A percentile compares a stretch with the other conserved stretches of the same genome.
Evolutionary conservation across 2,797 vertebrate genomes (phyloP).

Genomic region (Rhyacichthys aspro): DNA sequence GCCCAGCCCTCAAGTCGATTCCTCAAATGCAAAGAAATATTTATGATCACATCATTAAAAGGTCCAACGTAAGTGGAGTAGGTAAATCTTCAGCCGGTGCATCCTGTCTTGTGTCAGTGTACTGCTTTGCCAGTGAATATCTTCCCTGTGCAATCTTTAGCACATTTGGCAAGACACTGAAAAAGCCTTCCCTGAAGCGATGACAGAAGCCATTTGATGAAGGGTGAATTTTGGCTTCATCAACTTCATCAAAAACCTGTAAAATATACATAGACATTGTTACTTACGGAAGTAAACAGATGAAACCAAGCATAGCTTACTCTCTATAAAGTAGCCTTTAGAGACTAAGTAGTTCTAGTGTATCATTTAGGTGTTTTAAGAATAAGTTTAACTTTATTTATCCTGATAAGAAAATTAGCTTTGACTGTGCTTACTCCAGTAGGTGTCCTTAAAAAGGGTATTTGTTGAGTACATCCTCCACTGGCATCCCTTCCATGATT

Average conservation of each 20-base stretch:
- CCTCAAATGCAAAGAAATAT: too few relatives aligned
- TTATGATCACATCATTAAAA: too few relatives aligned
- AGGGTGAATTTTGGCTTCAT: neutral
- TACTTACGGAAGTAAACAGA: too few relatives aligned
- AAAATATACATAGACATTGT: too few relatives aligned
- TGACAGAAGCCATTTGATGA: neutral
- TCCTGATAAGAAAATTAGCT: neutral
- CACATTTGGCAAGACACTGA: neutral
- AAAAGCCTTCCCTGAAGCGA: neutral
- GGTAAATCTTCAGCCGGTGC: neutral
- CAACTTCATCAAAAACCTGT: too few relatives aligned
- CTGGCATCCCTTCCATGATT: too few relatives aligned
- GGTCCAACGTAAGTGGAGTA: too few relatives aligned
- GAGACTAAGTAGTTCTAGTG: too few relatives aligned
- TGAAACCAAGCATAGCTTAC: too few relatives aligned
- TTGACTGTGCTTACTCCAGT: neutral
- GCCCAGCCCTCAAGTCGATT: too few relatives aligned
- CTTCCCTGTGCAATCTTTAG: neutral
- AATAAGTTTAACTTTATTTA: neutral
- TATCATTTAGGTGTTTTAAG: too few relatives aligned
- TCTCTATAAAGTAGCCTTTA: too few relatives aligned
- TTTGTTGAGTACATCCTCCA: neutral
- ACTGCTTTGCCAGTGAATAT: neutral
- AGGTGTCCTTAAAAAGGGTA: constrained; percentile 1
- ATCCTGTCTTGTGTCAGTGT: neutral